Percentiles rank a stretch among this genome's conserved stretches.
Evolutionary conservation across 2,888 invertebrate species (phyloP).

Genomic region (Pachymerium ferrugineum): DNA sequence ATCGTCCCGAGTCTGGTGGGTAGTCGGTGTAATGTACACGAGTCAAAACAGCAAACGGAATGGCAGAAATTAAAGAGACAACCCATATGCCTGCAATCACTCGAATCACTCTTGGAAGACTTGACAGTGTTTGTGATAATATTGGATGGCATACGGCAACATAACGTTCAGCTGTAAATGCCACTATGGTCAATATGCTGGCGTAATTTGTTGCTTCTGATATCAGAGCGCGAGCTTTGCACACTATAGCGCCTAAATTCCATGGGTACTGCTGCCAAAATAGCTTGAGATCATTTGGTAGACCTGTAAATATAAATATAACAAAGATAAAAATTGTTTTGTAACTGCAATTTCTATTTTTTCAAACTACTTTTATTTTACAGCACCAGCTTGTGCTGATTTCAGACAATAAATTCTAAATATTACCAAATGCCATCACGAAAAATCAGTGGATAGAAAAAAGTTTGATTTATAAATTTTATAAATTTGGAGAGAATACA

Average conservation of each 20-base stretch:
- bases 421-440: too few relatives aligned
- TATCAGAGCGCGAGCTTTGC: conserved; percentile 72
- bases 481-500: too few relatives aligned
- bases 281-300: conserved; percentile 76
- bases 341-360: too few relatives aligned
- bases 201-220: conserved; percentile 67
- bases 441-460: too few relatives aligned
- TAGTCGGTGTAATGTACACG: conserved; percentile 67
- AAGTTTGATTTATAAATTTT: too few relatives aligned
- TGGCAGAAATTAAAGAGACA: conserved; percentile 64
- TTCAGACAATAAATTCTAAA: too few relatives aligned
- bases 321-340: too few relatives aligned
- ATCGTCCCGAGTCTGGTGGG: conserved; percentile 55
- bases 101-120: conserved; percentile 69
- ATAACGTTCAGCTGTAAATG: conserved; percentile 85
- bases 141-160: conserved; percentile 86
- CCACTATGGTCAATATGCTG: conserved; percentile 83
- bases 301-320: conserved; percentile 58
- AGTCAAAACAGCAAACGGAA: conserved; percentile 61
- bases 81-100: conserved; percentile 74
- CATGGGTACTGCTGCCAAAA: conserved; percentile 88
- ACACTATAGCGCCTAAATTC: conserved; percentile 70
- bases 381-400: too few relatives aligned
- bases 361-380: too few relatives aligned
- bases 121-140: conserved; percentile 73